Evolutionary conservation across 1,140 invertebrate species (phyloP), one percentile per base, ranked within the genome.

Genomic region (Drosophila watanabei): DNA sequence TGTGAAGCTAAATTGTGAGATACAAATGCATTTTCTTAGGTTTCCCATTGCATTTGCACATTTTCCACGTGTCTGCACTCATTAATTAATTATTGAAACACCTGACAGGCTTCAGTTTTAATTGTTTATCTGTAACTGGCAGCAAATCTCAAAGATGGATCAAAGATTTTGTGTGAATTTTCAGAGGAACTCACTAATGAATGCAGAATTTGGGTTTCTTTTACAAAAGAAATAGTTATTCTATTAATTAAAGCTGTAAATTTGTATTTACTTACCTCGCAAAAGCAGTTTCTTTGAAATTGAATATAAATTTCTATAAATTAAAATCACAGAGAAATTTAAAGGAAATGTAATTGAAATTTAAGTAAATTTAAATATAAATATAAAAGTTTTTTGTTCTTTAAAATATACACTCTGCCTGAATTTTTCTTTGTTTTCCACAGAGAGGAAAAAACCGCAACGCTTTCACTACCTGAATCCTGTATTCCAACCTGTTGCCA

Each of bases 401-500:
- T 16, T 18, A 6, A 32, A 32, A 32, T n/a, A 51, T n/a, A 18
- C 28, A 3, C 16, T 28, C 6, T 14, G 4, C 4, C 28, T 20
- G 51, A 33, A 32, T 52, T 52, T 52, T 52, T 8, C 51, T 10
- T 16, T 56, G 18, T 37, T 24, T 56, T 57, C 35, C 52, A 37
- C 14, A 16, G 37, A 24, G 35, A 9, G 2, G 1, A 24, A 35
- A 5, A 48, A 62, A 51, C 46, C 60, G 11, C 33, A 54, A 54
- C 13, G 54, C 51, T 41, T 49, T 51, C 45, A 9, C 37, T 30
- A 37, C 11, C 37, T 30, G 49, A 3, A 30, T 0, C n/a, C 45
- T 1, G 20, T 33, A 24, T 16, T 7, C 4, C 56, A 28, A 75
- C 71, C 69, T 75, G 71, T 75, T 73, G 56, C 54, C 24, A 60